These are phyloP conservation scores for Diarsia brunnea DNA, from an alignment of 2,888 invertebrate species.

Conservation along the genomic window DNA sequence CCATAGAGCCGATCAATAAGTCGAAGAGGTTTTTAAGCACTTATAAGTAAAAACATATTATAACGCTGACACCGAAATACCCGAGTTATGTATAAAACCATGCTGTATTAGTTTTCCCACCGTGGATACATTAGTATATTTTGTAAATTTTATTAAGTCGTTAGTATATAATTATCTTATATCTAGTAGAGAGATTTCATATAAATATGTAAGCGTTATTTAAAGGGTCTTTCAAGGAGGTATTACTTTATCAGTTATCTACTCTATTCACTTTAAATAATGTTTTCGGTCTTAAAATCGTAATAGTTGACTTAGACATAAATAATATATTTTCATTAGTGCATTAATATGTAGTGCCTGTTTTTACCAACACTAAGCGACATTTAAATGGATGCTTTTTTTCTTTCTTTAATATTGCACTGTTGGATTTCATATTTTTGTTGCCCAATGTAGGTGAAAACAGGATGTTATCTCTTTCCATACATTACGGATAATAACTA, in stretches of 20 bases:
- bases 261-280: background rate
- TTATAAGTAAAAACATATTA: conserved; percentile 18
- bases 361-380: background rate
- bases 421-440: background rate
- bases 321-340: no score
- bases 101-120: conserved; percentile 56
- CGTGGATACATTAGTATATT: conserved; percentile 15
- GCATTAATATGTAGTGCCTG: no score
- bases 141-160: background rate
- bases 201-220: background rate
- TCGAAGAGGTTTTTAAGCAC: conserved; percentile 41
- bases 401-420: background rate
- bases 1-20: conserved; percentile 25
- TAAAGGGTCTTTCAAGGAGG: background rate
- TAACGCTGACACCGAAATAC: conserved; percentile 51
- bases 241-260: background rate
- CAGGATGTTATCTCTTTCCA: background rate
- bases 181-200: conserved; percentile 10
- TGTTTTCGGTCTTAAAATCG: background rate
- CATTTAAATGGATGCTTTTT: background rate
- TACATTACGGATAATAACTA: background rate
- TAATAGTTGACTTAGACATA: no score
- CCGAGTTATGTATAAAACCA: conserved; percentile 55
- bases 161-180: conserved; percentile 26
- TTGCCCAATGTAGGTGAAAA: background rate